phyloP scores from a whole-genome alignment of 2,113 vertebrate species.

The Mirounga angustirostris region DNA sequence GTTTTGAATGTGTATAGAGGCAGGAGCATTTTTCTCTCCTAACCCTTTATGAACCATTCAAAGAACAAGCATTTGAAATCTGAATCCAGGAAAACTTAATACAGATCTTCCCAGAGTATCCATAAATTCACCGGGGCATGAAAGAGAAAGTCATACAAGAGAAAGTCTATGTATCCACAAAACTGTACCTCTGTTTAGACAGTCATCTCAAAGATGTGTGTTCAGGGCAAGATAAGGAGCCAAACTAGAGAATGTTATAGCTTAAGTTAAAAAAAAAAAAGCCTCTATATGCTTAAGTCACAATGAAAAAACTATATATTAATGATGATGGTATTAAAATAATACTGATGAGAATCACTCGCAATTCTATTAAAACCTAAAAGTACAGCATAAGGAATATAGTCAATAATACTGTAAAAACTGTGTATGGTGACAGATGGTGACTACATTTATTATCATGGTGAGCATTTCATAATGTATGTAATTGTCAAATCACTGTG shows the following conservation, averaged over 20 bases:
- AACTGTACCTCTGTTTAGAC: not conserved
- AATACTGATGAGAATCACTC: not conserved
- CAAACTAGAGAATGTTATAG: not conserved
- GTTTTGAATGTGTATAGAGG: not conserved
- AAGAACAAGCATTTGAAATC: slow-evolving; percentile 17
- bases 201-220: not conserved
- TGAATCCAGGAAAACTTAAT: slow-evolving; percentile 55
- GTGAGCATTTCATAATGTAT: not conserved
- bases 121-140: not conserved
- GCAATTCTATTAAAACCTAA: slow-evolving; percentile 12
- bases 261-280: not conserved
- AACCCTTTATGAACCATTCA: not conserved
- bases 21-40: slow-evolving; percentile 28
- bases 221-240: not conserved
- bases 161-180: not conserved
- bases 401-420: not conserved
- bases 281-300: not conserved
- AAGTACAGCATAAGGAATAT: not conserved
- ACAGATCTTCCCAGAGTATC: slow-evolving; percentile 25
- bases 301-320: not conserved
- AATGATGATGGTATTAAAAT: not conserved
- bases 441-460: not conserved
- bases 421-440: not conserved
- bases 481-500: not conserved
- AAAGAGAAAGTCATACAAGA: not conserved